Conservation (phyloP, 2,797 vertebrate species). For the Tinamus major region DNA sequence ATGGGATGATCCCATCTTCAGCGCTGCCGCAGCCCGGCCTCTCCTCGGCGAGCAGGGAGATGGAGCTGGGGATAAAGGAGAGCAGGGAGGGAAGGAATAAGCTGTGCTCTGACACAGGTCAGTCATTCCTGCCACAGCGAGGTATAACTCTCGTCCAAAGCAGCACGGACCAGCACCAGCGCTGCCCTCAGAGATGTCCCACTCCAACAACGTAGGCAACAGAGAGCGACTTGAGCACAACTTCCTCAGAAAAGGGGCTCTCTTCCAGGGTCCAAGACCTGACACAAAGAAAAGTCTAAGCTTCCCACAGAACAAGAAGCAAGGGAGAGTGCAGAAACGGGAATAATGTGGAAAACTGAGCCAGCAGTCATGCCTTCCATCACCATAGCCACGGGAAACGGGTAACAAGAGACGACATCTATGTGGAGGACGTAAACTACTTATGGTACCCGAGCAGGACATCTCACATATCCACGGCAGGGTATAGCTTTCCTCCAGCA, state of each 20-base stretch:
- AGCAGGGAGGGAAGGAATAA: background rate
- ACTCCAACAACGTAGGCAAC: background rate
- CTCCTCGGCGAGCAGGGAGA: accelerated
- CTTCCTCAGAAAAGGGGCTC: background rate
- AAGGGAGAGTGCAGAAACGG: background rate
- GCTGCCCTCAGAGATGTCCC: background rate
- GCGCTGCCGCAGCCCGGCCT: background rate
- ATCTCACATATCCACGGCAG: background rate
- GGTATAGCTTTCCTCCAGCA: background rate
- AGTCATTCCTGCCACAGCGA: background rate
- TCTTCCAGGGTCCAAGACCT: background rate
- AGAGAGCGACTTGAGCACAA: background rate
- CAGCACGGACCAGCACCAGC: background rate
- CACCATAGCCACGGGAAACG: background rate
- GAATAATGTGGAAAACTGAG: background rate
- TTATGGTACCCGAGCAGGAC: background rate
- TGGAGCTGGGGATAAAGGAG: background rate
- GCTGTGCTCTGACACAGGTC: background rate
- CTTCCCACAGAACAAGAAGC: background rate
- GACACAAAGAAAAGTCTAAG: background rate
- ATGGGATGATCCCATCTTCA: background rate
- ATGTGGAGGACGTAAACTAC: background rate
- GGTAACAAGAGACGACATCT: background rate
- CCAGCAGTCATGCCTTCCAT: background rate
- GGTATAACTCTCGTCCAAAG: background rate